phyloP scores from a whole-genome alignment of 2,888 invertebrate genomes.

The Epinotia nisella region DNA sequence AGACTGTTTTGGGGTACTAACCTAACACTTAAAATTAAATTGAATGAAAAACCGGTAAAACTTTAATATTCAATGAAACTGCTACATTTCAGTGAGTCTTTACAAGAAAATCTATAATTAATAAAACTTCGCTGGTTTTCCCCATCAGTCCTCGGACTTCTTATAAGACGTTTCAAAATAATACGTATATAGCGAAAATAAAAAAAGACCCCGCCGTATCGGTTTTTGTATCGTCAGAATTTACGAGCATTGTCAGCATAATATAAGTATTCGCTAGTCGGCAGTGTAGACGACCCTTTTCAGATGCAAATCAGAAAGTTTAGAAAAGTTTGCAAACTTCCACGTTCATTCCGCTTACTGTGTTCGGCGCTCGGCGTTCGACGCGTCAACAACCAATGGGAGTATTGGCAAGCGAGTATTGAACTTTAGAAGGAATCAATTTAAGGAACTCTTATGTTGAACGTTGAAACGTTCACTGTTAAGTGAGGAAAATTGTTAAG shows the following conservation, averaged over 20 bases:
- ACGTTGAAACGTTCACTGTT: background rate
- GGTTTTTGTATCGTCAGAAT: constrained; percentile 30
- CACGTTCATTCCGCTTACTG: constrained; percentile 15
- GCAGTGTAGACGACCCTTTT: constrained; percentile 41
- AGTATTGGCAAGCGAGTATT: constrained; percentile 28
- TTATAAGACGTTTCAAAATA: background rate
- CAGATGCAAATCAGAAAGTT: constrained; percentile 42
- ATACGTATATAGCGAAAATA: constrained; percentile 14
- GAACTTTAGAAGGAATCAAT: constrained; percentile 38
- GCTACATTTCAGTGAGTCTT: too few relatives aligned
- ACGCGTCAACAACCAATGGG: constrained; percentile 28
- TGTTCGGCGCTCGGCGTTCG: constrained; percentile 18
- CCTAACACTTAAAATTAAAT: too few relatives aligned
- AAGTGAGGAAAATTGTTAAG: too few relatives aligned
- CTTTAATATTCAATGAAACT: too few relatives aligned
- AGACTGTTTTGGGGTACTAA: too few relatives aligned
- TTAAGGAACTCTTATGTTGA: background rate
- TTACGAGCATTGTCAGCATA: constrained; percentile 36
- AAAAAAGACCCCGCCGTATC: constrained; percentile 23
- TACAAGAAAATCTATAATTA: too few relatives aligned
- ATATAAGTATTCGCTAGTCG: constrained; percentile 32
- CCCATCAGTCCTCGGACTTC: background rate
- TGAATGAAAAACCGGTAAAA: too few relatives aligned
- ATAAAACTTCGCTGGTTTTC: background rate
- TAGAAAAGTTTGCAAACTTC: constrained; percentile 26